Evolutionary conservation across 1,140 invertebrate genomes (phyloP).

Genomic region (Ostrea denselamellosa): DNA sequence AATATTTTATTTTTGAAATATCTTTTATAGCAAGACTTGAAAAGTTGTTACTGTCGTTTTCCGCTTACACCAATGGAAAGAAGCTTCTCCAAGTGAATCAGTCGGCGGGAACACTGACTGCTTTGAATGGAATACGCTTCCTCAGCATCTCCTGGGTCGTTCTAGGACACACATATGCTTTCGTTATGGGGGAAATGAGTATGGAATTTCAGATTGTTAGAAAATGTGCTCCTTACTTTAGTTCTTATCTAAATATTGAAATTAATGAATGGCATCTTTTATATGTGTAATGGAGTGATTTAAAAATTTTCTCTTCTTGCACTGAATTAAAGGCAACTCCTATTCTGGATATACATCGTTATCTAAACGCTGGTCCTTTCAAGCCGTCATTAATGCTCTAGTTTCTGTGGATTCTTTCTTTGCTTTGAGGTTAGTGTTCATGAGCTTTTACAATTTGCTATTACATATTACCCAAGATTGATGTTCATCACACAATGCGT

Average conservation of each 20-base stretch:
- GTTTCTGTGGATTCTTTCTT: conserved; percentile 95
- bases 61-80: conserved; percentile 13
- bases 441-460: background rate
- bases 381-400: conserved; percentile 84
- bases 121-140: conserved; percentile 34
- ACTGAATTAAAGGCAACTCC: background rate
- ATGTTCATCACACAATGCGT: too few species aligned
- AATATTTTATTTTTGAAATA: background rate
- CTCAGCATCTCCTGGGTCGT: conserved; percentile 30
- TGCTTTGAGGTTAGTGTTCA: conserved; percentile 79
- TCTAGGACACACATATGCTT: background rate
- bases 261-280: too few species aligned
- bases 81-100: conserved; percentile 34
- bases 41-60: conserved; percentile 19
- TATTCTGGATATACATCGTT: background rate
- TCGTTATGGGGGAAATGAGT: background rate
- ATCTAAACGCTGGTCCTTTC: conserved; percentile 59
- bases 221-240: too few species aligned
- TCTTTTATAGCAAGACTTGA: background rate
- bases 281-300: background rate
- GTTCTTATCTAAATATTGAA: too few species aligned
- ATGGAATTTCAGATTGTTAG: background rate
- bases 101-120: conserved; percentile 33
- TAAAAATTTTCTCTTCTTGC: background rate
- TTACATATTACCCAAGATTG: background rate